Evolutionary conservation across 2,797 vertebrate genomes (phyloP).

Genomic region (Poliocrania exsul): DNA sequence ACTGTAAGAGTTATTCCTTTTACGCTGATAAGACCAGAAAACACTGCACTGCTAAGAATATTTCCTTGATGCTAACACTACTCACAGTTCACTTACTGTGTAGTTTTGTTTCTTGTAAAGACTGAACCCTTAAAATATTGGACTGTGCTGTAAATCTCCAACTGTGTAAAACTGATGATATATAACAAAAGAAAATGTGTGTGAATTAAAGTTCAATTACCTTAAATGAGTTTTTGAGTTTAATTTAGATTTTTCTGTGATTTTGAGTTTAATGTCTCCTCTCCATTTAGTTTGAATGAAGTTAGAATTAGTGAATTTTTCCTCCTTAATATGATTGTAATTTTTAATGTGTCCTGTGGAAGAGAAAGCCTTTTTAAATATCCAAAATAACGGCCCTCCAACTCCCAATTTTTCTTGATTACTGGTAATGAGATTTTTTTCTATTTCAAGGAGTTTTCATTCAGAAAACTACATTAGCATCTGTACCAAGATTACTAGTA

Average conservation of each 20-base stretch:
- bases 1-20: not conserved
- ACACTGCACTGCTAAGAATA: not conserved
- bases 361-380: not conserved
- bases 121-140: not conserved
- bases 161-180: not conserved
- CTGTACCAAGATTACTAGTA: not conserved
- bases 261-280: not conserved
- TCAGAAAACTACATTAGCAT: not conserved
- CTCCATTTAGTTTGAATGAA: not conserved
- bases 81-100: not conserved
- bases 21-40: not conserved
- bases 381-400: not conserved
- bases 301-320: not conserved
- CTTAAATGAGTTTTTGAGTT: not conserved
- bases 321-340: not conserved
- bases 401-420: not conserved
- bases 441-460: not conserved
- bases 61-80: not conserved
- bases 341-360: not conserved
- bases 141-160: not conserved
- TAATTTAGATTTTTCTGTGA: not conserved
- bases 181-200: not conserved
- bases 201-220: not conserved
- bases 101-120: not conserved
- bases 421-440: not conserved